These are phyloP conservation scores for Cygnus atratus DNA, from an alignment of 2,113 vertebrate species.

Conservation along the genomic window DNA sequence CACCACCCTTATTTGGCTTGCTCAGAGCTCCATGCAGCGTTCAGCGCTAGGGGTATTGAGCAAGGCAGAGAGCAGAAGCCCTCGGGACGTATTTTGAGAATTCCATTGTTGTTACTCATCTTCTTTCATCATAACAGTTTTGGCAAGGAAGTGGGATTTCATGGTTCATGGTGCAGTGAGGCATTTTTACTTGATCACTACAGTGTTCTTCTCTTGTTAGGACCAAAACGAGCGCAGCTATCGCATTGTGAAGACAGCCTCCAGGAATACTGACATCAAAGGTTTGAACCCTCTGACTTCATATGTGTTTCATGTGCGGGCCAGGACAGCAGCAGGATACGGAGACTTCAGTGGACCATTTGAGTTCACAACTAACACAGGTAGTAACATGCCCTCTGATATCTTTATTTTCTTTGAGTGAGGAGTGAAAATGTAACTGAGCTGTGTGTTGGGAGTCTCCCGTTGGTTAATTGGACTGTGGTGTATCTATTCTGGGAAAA, in stretches of 20 bases:
- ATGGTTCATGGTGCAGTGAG: neutral
- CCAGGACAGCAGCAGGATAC: conserved; percentile 93
- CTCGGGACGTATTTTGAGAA: neutral
- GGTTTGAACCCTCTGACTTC: conserved; percentile 93
- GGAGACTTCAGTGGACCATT: conserved; percentile 95
- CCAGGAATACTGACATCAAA: conserved; percentile 91
- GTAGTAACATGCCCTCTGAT: conserved; percentile 56
- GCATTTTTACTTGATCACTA: neutral
- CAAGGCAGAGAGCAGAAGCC: neutral
- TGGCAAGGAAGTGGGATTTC: neutral
- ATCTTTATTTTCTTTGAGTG: neutral
- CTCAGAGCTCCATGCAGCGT: neutral
- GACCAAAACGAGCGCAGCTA: conserved; percentile 98
- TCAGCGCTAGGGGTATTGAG: neutral
- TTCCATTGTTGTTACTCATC: neutral
- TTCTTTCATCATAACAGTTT: neutral
- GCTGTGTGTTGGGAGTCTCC: neutral
- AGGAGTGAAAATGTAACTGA: neutral
- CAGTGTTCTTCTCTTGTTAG: conserved; percentile 56
- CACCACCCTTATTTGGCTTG: conserved; percentile 16
- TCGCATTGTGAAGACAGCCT: conserved; percentile 91
- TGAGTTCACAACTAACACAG: conserved; percentile 97
- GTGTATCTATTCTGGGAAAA: neutral
- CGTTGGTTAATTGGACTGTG: accelerated
- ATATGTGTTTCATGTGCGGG: conserved; percentile 95